A percentile compares a stretch with the other conserved stretches of the same genome.
Evolutionary conservation across 2,888 invertebrate species (phyloP).

Genomic region (Drosophila acutilabella): DNA sequence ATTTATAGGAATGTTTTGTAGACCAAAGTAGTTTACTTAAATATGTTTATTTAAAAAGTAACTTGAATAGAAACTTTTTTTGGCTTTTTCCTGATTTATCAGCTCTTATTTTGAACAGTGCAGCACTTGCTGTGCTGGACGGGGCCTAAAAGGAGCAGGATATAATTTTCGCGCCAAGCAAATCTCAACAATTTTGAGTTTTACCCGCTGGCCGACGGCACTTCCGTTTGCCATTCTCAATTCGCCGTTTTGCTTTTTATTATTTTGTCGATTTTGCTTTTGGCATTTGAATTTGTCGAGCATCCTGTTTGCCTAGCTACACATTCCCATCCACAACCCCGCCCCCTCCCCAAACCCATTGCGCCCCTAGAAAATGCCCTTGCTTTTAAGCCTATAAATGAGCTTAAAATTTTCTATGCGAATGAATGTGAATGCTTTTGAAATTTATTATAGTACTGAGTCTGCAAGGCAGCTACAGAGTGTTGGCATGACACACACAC

Average conservation of each 20-base stretch:
- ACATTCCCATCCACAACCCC: neutral
- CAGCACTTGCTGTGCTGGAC: neutral
- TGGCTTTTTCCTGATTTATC: neutral
- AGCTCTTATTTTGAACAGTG: neutral
- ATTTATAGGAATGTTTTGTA: no score
- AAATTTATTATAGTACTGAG: slow-evolving; percentile 73
- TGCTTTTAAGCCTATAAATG: slow-evolving; percentile 83
- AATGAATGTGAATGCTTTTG: slow-evolving; percentile 81
- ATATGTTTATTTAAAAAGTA: no score
- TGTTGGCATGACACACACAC: slow-evolving; percentile 20
- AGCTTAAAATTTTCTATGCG: slow-evolving; percentile 84
- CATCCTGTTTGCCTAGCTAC: slow-evolving; percentile 60
- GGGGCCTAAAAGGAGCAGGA: slow-evolving; percentile 41
- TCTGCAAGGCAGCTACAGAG: slow-evolving; percentile 23
- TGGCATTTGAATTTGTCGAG: slow-evolving; percentile 67
- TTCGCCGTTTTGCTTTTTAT: slow-evolving; percentile 49
- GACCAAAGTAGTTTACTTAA: no score
- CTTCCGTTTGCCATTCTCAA: slow-evolving; percentile 55
- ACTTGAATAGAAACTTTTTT: no score
- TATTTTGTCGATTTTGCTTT: slow-evolving; percentile 59
- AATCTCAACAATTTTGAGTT: slow-evolving; percentile 73
- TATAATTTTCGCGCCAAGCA: slow-evolving; percentile 75
- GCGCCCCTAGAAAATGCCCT: slow-evolving; percentile 30
- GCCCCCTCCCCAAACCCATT: neutral
- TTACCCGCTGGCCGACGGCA: slow-evolving; percentile 60